Conservation (phyloP, 2,888 invertebrate species). For the Octodonta nipae region DNA sequence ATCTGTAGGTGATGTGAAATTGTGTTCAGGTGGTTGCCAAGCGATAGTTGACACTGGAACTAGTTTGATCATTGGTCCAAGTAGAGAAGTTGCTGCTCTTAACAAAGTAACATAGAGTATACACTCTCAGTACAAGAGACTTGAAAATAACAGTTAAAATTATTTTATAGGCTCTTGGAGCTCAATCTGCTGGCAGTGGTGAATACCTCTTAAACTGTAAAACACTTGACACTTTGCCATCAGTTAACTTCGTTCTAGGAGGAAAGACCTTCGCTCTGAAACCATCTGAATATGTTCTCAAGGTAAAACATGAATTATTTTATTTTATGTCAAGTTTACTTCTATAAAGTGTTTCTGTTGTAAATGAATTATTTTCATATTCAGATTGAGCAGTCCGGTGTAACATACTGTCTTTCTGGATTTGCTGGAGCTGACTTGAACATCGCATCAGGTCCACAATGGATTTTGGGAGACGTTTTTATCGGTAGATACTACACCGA, state of each 20-base stretch:
- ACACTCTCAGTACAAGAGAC: neutral
- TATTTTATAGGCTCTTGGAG: slow-evolving; percentile 41
- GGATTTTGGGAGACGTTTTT: no score
- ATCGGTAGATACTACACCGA: no score
- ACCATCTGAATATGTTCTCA: slow-evolving; percentile 73
- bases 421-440: no score
- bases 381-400: no score
- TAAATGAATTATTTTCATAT: no score
- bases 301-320: no score
- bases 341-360: no score
- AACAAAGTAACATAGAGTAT: slow-evolving; percentile 49
- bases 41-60: slow-evolving; percentile 94
- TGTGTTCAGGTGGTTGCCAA: slow-evolving; percentile 71
- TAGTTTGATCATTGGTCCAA: slow-evolving; percentile 86
- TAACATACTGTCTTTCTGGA: no score
- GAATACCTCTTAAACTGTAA: slow-evolving; percentile 70
- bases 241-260: slow-evolving; percentile 58
- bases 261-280: slow-evolving; percentile 62
- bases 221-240: slow-evolving; percentile 61
- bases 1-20: slow-evolving; percentile 38
- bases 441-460: no score
- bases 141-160: no score
- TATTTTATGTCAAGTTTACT: no score
- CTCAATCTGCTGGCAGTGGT: slow-evolving; percentile 65
- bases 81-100: slow-evolving; percentile 56